Percentiles rank a stretch among this genome's conserved stretches.
phyloP scores from a whole-genome alignment of 2,113 vertebrate species.

The Gallinago media region DNA sequence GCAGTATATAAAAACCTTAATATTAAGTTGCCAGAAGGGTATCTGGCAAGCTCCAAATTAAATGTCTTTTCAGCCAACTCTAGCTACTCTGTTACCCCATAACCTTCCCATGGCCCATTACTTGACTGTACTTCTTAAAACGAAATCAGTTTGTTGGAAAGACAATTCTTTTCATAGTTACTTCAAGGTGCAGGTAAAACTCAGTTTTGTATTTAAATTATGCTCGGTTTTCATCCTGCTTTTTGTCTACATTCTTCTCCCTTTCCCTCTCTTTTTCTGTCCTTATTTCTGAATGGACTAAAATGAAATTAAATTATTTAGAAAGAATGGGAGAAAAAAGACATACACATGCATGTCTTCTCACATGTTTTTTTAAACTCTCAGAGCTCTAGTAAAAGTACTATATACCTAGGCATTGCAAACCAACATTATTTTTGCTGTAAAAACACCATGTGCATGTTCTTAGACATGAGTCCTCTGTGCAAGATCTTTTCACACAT shows the following conservation, averaged over 20 bases:
- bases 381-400: constrained; percentile 70
- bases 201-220: constrained; percentile 9
- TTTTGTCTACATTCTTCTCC: neutral
- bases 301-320: constrained; percentile 38
- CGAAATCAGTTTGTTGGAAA: neutral
- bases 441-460: constrained; percentile 57
- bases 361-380: constrained; percentile 53
- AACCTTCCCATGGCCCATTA: neutral
- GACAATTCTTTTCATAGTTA: neutral
- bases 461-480: constrained; percentile 58
- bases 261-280: neutral
- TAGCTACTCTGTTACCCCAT: constrained; percentile 35
- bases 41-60: constrained; percentile 47
- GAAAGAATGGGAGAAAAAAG: constrained; percentile 27
- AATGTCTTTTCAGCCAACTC: neutral
- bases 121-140: neutral
- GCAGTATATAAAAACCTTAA: constrained; percentile 6
- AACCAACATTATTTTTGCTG: constrained; percentile 75
- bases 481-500: constrained; percentile 65
- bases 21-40: constrained; percentile 35
- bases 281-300: constrained; percentile 31
- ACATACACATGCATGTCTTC: neutral
- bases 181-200: neutral
- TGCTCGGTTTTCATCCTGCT: neutral
- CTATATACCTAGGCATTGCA: constrained; percentile 39